Evolutionary conservation across 2,888 invertebrate genomes (phyloP).

Genomic region (Latrodectus hesperus): DNA sequence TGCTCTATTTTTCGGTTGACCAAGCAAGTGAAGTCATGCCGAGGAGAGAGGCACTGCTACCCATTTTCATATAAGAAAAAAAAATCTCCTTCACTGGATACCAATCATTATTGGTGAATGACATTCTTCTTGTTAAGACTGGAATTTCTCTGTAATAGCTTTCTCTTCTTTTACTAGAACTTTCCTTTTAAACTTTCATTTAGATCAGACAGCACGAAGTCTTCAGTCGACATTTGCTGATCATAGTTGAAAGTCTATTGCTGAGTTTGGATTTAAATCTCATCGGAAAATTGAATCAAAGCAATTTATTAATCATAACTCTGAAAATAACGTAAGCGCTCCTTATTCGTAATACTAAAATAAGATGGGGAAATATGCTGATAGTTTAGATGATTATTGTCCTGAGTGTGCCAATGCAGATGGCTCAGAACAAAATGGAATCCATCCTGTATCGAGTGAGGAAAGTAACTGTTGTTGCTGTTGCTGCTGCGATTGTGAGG

Average conservation of each 20-base stretch:
- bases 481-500: conserved; percentile 19
- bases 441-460: background rate
- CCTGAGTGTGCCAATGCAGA: conserved; percentile 38
- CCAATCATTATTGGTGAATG: conserved; percentile 39
- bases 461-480: conserved; percentile 44
- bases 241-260: too few relatives aligned
- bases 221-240: too few relatives aligned
- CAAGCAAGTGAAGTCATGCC: conserved; percentile 29
- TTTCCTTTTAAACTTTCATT: background rate
- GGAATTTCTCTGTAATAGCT: conserved; percentile 46
- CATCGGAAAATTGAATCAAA: too few relatives aligned
- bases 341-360: too few relatives aligned
- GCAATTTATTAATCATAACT: too few relatives aligned
- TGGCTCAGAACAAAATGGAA: background rate
- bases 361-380: conserved; percentile 28
- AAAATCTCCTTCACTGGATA: conserved; percentile 43
- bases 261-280: too few relatives aligned
- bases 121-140: conserved; percentile 23
- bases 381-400: conserved; percentile 5
- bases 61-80: conserved; percentile 29
- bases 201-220: too few relatives aligned
- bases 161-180: conserved; percentile 5
- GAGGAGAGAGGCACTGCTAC: conserved; percentile 34
- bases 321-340: too few relatives aligned
- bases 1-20: conserved; percentile 62